phyloP scores from a whole-genome alignment of 2,888 invertebrate species.

The Oscheius sp. region DNA sequence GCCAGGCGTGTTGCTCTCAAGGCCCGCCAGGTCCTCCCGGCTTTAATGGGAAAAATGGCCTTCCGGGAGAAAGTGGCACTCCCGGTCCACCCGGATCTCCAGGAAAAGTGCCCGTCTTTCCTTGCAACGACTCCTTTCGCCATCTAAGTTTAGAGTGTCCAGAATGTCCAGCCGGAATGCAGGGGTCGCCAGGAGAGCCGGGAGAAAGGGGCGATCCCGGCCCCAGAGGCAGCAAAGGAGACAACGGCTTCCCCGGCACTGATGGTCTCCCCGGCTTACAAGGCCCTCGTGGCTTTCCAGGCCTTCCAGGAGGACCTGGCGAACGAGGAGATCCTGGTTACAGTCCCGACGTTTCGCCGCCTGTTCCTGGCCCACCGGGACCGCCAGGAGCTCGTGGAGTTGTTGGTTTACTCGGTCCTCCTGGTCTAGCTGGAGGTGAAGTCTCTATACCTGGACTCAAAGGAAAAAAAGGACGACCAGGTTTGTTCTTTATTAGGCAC shows the following conservation, averaged over 20 bases:
- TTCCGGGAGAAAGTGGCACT: neutral
- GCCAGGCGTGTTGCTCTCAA: neutral
- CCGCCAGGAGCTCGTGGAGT: neutral
- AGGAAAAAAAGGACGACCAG: conserved; percentile 1
- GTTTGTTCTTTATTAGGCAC: neutral
- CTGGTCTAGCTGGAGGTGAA: neutral
- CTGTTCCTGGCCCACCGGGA: conserved; percentile 7
- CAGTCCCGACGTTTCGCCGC: neutral
- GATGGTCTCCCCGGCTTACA: neutral
- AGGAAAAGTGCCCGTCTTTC: neutral
- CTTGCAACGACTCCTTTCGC: neutral
- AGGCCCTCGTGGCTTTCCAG: neutral
- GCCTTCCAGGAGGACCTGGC: conserved; percentile 4
- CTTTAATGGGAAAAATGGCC: neutral
- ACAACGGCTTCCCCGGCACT: neutral
- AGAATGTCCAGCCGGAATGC: neutral
- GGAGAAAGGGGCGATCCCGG: conserved; percentile 15
- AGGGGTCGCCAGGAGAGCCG: neutral
- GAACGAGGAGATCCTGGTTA: neutral
- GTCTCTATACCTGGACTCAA: neutral
- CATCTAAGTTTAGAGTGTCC: neutral
- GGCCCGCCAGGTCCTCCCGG: neutral
- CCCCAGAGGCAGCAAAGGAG: too few relatives aligned
- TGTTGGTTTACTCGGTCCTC: neutral
- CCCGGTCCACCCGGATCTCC: conserved; percentile 18